phyloP scores from a whole-genome alignment of 2,888 invertebrate species.

The Electrophaes corylata region DNA sequence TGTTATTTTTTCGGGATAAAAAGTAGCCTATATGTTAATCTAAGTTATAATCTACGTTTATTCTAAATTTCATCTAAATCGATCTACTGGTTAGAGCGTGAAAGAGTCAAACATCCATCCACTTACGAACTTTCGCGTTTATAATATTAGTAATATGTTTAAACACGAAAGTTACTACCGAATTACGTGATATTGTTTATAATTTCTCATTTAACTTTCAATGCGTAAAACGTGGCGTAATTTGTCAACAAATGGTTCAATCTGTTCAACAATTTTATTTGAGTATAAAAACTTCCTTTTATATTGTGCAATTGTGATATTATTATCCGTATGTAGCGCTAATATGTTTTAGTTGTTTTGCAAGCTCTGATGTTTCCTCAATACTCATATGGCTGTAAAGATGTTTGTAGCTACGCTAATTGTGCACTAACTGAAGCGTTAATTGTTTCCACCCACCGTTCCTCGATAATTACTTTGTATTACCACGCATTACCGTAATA shows the following conservation, averaged over 20 bases:
- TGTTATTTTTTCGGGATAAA: too few species aligned
- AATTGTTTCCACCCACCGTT: constrained; percentile 61
- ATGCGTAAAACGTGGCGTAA: background rate
- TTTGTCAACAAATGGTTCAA: too few species aligned
- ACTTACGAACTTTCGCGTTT: too few species aligned
- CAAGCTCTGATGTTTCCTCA: constrained; percentile 55
- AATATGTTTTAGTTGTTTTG: constrained; percentile 42
- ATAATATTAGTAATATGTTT: too few species aligned
- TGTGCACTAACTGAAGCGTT: constrained; percentile 58
- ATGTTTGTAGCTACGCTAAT: constrained; percentile 56
- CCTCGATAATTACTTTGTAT: constrained; percentile 64
- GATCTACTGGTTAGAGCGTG: too few species aligned
- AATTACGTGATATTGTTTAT: background rate
- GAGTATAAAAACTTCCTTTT: background rate
- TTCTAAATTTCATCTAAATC: too few species aligned
- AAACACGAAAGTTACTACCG: too few species aligned
- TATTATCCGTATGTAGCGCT: constrained; percentile 10
- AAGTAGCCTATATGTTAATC: too few species aligned
- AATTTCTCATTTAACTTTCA: background rate
- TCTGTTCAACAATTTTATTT: too few species aligned
- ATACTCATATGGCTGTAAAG: constrained; percentile 52
- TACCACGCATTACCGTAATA: constrained; percentile 56
- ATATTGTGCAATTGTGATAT: constrained; percentile 5
- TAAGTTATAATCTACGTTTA: too few species aligned
- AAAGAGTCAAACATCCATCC: background rate